Conservation (phyloP, 2,797 vertebrate genomes). For the Ara ararauna region DNA sequence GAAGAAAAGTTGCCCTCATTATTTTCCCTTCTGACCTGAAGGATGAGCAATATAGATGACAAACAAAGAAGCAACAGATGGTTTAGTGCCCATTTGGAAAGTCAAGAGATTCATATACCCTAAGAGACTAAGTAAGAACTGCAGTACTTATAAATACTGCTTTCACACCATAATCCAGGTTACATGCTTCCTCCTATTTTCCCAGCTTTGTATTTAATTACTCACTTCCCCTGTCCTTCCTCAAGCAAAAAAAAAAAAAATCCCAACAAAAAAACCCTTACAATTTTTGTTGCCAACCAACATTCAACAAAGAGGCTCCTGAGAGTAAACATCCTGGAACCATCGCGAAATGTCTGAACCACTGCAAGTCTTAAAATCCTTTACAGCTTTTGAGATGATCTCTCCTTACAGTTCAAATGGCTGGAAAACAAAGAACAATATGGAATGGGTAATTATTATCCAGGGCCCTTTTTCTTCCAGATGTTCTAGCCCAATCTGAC, state of each 20-base stretch:
- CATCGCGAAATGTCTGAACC: not conserved
- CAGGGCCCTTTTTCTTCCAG: not conserved
- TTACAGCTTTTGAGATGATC: not conserved
- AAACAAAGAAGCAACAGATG: not conserved
- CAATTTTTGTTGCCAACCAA: not conserved
- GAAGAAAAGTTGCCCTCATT: not conserved
- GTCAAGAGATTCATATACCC: not conserved
- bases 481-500: not conserved
- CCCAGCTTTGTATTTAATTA: not conserved
- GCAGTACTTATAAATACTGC: not conserved
- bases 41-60: not conserved
- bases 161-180: not conserved
- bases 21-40: not conserved
- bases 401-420: not conserved
- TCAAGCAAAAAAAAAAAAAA: not conserved
- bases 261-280: not conserved
- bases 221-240: not conserved
- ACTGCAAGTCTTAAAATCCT: not conserved
- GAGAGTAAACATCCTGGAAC: not conserved
- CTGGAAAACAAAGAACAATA: not conserved
- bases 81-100: not conserved
- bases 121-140: not conserved
- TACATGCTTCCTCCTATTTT: not conserved
- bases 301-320: not conserved
- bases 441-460: not conserved